Conservation (phyloP, 2,797 vertebrate species). For the Bovichtus variegatus region DNA sequence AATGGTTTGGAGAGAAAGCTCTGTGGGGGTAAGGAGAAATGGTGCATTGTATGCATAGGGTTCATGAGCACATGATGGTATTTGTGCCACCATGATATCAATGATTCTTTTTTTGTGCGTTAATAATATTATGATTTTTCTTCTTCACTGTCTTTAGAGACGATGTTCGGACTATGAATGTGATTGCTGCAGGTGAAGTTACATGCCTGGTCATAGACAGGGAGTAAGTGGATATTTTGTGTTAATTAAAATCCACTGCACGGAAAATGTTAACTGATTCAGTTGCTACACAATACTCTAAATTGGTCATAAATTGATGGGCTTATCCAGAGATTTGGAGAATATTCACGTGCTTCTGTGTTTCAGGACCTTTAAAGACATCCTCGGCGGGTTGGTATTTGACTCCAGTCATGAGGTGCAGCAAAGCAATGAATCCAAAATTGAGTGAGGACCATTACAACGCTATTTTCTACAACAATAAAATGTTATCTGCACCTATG, state of each 20-base stretch:
- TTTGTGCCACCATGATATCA: background rate
- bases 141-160: constrained; percentile 71
- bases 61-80: background rate
- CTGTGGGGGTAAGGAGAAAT: constrained; percentile 77
- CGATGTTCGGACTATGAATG: constrained; percentile 67
- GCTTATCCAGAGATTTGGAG: background rate
- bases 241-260: background rate
- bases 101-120: background rate
- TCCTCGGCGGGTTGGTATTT: constrained; percentile 61
- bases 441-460: constrained; percentile 62
- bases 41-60: background rate
- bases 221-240: constrained; percentile 76
- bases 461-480: background rate
- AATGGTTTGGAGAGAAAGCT: constrained; percentile 85
- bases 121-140: background rate
- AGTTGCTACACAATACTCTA: background rate
- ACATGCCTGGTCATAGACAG: constrained; percentile 81
- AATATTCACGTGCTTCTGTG: constrained; percentile 7
- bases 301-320: background rate
- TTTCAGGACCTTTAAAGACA: constrained; percentile 78
- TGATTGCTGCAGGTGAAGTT: constrained; percentile 76
- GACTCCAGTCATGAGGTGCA: constrained; percentile 58
- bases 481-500: background rate
- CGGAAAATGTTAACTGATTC: background rate
- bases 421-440: constrained; percentile 57